Evolutionary conservation across 2,888 invertebrate genomes (phyloP).

Genomic region (Dryococelus australis): DNA sequence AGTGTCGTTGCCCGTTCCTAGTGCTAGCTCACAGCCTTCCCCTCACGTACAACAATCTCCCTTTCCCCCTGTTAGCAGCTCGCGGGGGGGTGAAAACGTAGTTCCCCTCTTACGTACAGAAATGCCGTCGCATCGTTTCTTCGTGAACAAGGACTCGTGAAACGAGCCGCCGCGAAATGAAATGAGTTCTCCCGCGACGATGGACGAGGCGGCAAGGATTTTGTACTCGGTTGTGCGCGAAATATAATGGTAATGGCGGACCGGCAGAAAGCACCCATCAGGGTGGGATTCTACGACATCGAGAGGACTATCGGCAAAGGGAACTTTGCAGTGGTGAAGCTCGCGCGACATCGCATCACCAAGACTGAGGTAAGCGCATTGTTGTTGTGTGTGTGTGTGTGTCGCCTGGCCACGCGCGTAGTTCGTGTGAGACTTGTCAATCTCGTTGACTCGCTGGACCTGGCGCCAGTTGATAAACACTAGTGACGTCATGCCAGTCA

Average conservation of each 20-base stretch:
- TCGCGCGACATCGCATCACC: conserved; percentile 96
- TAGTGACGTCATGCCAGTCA: not conserved
- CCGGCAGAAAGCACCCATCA: conserved; percentile 72
- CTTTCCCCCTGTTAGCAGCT: not conserved
- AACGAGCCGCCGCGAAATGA: not conserved
- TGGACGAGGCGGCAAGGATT: conserved; percentile 10
- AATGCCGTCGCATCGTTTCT: not conserved
- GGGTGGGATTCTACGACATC: conserved; percentile 97
- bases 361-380: conserved; percentile 89
- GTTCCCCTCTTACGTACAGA: not conserved
- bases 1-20: not conserved
- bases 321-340: conserved; percentile 98
- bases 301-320: conserved; percentile 98
- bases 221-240: conserved; percentile 25
- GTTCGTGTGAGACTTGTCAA: too few relatives aligned
- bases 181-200: not conserved
- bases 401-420: too few relatives aligned
- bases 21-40: not conserved
- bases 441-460: not conserved
- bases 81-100: not conserved
- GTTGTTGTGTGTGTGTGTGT: too few relatives aligned
- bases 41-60: not conserved
- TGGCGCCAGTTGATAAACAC: not conserved
- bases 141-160: not conserved
- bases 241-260: conserved; percentile 60